A percentile compares a stretch with the other conserved stretches of the same genome.
Conservation (phyloP, 37 sponge, comb jelly and placozoan species). For the Cladorhizidae sp. region DNA sequence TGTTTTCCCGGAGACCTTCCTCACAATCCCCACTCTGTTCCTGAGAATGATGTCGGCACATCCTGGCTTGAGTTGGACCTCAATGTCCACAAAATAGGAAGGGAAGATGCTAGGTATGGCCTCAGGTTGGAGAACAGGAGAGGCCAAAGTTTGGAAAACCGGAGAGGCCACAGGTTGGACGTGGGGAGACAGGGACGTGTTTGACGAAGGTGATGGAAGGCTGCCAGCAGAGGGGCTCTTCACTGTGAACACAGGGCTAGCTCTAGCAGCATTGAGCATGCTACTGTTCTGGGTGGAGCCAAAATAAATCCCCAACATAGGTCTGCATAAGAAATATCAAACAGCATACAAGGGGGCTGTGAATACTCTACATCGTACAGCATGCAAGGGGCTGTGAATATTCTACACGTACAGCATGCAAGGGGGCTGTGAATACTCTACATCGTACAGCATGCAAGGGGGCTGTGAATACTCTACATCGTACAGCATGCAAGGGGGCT, state of each 20-base stretch:
- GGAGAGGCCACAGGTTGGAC: not conserved
- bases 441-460: too few species aligned
- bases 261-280: too few species aligned
- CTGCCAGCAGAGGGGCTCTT: not conserved
- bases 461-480: too few species aligned
- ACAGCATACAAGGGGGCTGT: too few species aligned
- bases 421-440: too few species aligned
- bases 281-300: too few species aligned
- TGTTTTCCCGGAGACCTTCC: not conserved
- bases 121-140: not conserved
- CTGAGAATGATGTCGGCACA: not conserved
- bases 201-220: not conserved
- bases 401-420: too few species aligned
- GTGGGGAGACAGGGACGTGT: not conserved
- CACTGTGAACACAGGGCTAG: not conserved
- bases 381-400: too few species aligned
- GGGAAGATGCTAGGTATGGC: not conserved
- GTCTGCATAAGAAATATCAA: too few species aligned
- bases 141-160: not conserved
- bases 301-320: too few species aligned
- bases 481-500: too few species aligned
- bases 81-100: not conserved
- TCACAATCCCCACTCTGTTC: not conserved
- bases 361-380: too few species aligned
- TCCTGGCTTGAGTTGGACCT: conserved; percentile 12